These are phyloP conservation scores for Bombus pyrosoma DNA, from an alignment of 1,140 invertebrate genomes.

Conservation along the genomic window DNA sequence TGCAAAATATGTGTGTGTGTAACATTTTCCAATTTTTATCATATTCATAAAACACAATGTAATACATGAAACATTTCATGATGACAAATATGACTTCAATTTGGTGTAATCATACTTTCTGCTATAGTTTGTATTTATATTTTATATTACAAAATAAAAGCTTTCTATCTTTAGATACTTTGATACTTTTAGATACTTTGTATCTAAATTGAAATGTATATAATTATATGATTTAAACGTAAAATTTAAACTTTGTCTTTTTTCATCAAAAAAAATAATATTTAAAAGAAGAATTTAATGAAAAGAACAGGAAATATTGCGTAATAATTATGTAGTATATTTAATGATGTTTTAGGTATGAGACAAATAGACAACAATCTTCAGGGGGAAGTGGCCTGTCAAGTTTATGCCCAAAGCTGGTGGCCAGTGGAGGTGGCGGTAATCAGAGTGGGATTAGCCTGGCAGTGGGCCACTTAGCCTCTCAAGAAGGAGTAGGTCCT, in stretches of 20 bases:
- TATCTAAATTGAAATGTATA: background rate
- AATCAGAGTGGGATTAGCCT: constrained; percentile 76
- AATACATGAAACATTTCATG: background rate
- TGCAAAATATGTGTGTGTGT: constrained; percentile 16
- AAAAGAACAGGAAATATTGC: background rate
- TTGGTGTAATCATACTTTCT: constrained; percentile 14
- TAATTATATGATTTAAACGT: background rate
- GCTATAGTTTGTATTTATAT: background rate
- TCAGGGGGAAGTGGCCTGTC: constrained; percentile 78
- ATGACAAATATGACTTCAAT: background rate
- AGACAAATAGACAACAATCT: constrained; percentile 80
- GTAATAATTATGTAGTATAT: constrained; percentile 1
- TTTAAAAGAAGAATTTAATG: background rate
- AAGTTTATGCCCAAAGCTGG: constrained; percentile 80
- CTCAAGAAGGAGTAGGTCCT: constrained; percentile 75
- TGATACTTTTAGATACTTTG: background rate
- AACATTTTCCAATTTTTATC: background rate
- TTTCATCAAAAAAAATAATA: background rate
- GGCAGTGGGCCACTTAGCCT: constrained; percentile 80
- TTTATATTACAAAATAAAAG: background rate
- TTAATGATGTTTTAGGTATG: constrained; percentile 77
- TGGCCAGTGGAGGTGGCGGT: constrained; percentile 74
- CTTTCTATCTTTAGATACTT: background rate
- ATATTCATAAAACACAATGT: background rate
- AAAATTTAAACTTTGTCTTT: background rate